phyloP scores from a whole-genome alignment of 2,888 invertebrate species.

The Oligia latruncula region DNA sequence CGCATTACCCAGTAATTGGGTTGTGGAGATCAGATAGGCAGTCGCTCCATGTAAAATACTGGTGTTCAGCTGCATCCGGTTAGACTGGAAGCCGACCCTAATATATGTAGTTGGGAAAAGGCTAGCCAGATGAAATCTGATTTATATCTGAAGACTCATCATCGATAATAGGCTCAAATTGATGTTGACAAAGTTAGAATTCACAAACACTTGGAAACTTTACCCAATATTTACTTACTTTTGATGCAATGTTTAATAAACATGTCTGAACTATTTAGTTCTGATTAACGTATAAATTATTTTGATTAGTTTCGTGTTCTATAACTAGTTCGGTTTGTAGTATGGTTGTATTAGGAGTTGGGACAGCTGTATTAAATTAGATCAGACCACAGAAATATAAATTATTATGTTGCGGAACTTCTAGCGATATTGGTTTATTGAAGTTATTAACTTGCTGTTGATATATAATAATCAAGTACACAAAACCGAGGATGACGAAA shows the following conservation, averaged over 20 bases:
- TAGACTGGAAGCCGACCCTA: no score
- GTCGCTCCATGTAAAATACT: no score
- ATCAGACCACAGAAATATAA: constrained; percentile 25
- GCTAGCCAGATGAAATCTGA: no score
- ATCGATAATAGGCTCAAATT: background rate
- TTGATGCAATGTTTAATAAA: constrained; percentile 3
- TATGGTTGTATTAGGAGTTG: constrained; percentile 34
- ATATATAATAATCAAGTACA: no score
- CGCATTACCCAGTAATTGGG: no score
- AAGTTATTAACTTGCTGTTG: background rate
- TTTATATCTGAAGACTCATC: background rate
- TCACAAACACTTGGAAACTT: background rate
- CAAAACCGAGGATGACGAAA: background rate
- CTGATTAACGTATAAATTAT: constrained; percentile 46
- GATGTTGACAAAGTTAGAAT: background rate
- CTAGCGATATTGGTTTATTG: background rate
- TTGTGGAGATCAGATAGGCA: no score
- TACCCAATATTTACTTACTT: constrained; percentile 16
- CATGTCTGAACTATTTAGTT: constrained; percentile 30
- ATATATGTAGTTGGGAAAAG: no score
- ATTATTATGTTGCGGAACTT: constrained; percentile 23
- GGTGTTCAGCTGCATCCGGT: no score
- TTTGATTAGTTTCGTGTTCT: constrained; percentile 47
- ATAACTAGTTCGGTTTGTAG: constrained; percentile 32
- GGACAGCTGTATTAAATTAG: constrained; percentile 42